Base-by-base conservation (phyloP, 2,888 invertebrate species). In the Lithophane ornitopus region DNA sequence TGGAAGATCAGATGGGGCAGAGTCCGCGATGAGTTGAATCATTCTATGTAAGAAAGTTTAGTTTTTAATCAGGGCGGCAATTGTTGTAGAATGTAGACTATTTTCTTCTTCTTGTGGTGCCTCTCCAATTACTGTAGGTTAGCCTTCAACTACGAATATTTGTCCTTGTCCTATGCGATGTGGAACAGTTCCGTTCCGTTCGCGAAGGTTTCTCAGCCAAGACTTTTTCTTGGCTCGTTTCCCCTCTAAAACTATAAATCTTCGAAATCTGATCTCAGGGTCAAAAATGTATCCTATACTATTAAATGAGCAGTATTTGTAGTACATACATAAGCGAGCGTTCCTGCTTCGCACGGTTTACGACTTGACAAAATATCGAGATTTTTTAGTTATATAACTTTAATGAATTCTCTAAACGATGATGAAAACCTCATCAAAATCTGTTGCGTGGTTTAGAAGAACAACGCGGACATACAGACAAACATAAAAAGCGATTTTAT, bases 1-100 rank as follows among this genome's bases (percentile, higher is more conserved):
- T 96, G 96, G 96, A 94, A 92, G 89, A 88, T 89, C 59, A 93
- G 89, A 89, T 96, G 96, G 95, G 92, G 93, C 79, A 91, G 84
- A 85, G 96, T 96, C 19, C 89, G 91, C 3, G 90, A 93, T 68
- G 96, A 96, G 75, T 88, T 96, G 34, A 90, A 88, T 2, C 83
- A 73, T 56, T 89, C 89, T 74, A 89, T 91, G 95, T 95, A 92
- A 95, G 94, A 70, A n/a, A 44, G 28, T 54, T 61, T 59, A 44
- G 34, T 66, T 70, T 63, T 77, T 34, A 39, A 54, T 54, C 22
- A 22, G 14, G 11, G 34, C 16, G 61, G 34, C 19, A 22, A 8
- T 28, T 28, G 11, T 46, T 74, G 54, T 44, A 9, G 39, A 28
- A 41, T 74, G 54, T 44, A 9, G 39, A 28, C 39, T 22, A 16